Evolutionary conservation across 2,888 invertebrate species (phyloP).

Genomic region (Drosophila rubida): DNA sequence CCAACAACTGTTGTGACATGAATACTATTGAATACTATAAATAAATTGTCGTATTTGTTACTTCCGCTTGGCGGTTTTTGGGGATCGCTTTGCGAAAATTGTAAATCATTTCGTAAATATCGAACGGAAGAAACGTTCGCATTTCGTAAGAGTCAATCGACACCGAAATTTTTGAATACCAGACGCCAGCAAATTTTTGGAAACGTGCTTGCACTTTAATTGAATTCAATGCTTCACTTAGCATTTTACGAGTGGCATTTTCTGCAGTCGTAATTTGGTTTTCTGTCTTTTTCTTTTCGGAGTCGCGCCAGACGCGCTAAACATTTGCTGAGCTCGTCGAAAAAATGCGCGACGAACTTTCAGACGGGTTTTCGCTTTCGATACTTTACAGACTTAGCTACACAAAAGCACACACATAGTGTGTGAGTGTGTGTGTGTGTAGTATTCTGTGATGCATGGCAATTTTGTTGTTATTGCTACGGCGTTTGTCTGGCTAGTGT

Average conservation of each 20-base stretch:
- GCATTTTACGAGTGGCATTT: constrained; percentile 36
- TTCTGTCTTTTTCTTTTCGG: background rate
- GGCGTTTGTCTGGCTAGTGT: constrained; percentile 43
- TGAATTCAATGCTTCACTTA: constrained; percentile 28
- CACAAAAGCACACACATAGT: background rate
- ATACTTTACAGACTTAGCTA: constrained; percentile 20
- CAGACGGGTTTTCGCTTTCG: constrained; percentile 29
- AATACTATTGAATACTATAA: constrained; percentile 37
- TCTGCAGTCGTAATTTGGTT: constrained; percentile 29
- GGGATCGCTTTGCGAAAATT: background rate
- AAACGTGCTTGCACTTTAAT: constrained; percentile 52
- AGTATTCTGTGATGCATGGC: background rate
- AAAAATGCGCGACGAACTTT: constrained; percentile 32
- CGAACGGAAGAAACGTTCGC: constrained; percentile 16
- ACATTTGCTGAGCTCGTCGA: constrained; percentile 57
- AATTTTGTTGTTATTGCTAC: constrained; percentile 6
- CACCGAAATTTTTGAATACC: constrained; percentile 17
- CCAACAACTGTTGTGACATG: constrained; percentile 33
- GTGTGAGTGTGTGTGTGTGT: no score
- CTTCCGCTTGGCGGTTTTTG: constrained; percentile 15
- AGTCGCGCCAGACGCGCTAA: constrained; percentile 26
- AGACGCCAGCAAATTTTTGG: constrained; percentile 17
- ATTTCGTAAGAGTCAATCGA: constrained; percentile 39
- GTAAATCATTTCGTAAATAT: constrained; percentile 5
- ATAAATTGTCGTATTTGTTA: constrained; percentile 20